These are phyloP conservation scores for Psammodynastes pulverulentus DNA, from an alignment of 2,113 vertebrate species.

Conservation along the genomic window DNA sequence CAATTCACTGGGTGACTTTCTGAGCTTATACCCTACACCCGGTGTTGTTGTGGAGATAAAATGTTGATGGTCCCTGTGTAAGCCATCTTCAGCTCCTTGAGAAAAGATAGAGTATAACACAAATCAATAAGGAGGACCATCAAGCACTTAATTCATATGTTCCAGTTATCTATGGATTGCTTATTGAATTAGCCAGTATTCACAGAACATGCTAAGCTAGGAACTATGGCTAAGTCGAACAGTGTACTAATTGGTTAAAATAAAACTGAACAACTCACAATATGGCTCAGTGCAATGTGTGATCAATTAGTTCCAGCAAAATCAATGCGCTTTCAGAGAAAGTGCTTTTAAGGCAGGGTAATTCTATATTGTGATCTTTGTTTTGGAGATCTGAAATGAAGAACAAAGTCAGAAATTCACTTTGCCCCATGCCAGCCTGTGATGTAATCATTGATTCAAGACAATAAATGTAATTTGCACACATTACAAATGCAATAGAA, in stretches of 20 bases:
- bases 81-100: background rate
- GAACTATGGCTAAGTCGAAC: background rate
- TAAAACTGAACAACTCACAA: background rate
- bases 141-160: background rate
- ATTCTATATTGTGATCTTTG: background rate
- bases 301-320: background rate
- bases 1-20: background rate
- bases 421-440: background rate
- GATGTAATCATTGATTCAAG: background rate
- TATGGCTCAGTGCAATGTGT: background rate
- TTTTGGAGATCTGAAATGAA: background rate
- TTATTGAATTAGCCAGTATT: background rate
- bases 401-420: background rate
- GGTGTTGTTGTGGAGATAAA: background rate
- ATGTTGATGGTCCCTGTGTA: background rate
- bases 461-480: background rate
- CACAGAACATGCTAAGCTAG: background rate
- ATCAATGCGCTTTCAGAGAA: background rate
- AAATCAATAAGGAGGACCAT: background rate
- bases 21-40: background rate
- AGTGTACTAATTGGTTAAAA: background rate
- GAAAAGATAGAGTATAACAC: background rate
- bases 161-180: background rate
- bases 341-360: background rate
- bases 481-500: background rate